Evolutionary conservation across 2,797 vertebrate species (phyloP).

Genomic region (Nyctalus aviator): DNA sequence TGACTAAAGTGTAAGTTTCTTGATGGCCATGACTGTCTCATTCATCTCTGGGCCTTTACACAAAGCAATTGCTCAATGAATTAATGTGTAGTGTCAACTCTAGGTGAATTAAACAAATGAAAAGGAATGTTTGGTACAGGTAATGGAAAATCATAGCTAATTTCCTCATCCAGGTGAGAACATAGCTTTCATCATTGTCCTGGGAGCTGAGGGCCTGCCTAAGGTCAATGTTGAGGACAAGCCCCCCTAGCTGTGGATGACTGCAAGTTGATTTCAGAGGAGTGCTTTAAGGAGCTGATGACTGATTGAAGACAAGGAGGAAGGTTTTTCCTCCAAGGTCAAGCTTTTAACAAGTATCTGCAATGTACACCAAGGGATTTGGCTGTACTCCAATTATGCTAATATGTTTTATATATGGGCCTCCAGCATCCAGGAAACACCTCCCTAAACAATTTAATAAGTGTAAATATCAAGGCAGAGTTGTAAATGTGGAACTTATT

Average conservation of each 20-base stretch:
- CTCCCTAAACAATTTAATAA: constrained; percentile 69
- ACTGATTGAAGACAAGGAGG: constrained; percentile 47
- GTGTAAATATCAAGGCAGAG: constrained; percentile 71
- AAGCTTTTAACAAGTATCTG: constrained; percentile 60
- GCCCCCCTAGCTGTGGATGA: background rate
- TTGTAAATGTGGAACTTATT: constrained; percentile 83
- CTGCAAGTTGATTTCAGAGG: constrained; percentile 48
- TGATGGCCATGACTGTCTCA: constrained; percentile 66
- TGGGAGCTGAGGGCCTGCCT: constrained; percentile 39
- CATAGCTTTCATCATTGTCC: constrained; percentile 50
- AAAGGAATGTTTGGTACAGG: constrained; percentile 66
- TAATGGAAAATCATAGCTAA: constrained; percentile 70
- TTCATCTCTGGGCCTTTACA: constrained; percentile 74
- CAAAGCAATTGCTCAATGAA: constrained; percentile 75
- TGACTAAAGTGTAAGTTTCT: constrained; percentile 68
- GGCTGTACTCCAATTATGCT: constrained; percentile 41
- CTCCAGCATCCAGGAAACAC: constrained; percentile 66
- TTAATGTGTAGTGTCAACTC: constrained; percentile 72
- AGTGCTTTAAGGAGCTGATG: constrained; percentile 36
- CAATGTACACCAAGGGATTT: constrained; percentile 57
- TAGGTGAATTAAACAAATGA: constrained; percentile 72
- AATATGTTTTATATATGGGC: constrained; percentile 67
- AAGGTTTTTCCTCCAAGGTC: constrained; percentile 63
- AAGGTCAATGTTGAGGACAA: constrained; percentile 59
- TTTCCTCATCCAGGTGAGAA: constrained; percentile 64